These are phyloP conservation scores for Linyphia triangularis DNA, from an alignment of 2,888 invertebrate genomes.

Conservation along the genomic window DNA sequence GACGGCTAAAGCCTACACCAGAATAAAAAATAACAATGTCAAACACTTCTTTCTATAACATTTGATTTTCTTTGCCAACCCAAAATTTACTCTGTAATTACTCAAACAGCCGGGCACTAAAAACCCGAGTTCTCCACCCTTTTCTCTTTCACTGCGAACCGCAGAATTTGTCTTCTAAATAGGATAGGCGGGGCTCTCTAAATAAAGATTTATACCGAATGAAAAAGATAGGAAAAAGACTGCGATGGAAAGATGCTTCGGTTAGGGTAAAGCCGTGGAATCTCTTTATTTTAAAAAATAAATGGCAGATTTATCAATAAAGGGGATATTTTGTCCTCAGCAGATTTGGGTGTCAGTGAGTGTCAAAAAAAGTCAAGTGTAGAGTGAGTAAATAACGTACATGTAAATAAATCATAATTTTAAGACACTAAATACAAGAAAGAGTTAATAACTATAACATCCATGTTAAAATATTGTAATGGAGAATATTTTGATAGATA, in stretches of 20 bases:
- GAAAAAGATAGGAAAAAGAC: background rate
- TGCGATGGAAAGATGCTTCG: background rate
- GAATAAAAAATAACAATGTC: constrained; percentile 25
- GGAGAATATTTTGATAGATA: too few relatives aligned
- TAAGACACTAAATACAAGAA: too few relatives aligned
- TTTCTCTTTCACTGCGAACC: background rate
- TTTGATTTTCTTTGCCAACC: constrained; percentile 21
- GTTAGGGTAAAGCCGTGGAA: constrained; percentile 15
- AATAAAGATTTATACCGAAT: constrained; percentile 48
- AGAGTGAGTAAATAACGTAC: too few relatives aligned
- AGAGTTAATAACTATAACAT: too few relatives aligned
- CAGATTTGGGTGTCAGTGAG: too few relatives aligned
- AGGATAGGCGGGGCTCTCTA: constrained; percentile 21
- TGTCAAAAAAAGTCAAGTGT: too few relatives aligned
- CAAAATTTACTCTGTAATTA: constrained; percentile 46
- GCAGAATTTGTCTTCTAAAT: constrained; percentile 42
- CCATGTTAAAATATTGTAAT: too few relatives aligned
- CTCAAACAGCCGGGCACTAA: constrained; percentile 40
- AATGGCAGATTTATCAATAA: constrained; percentile 1
- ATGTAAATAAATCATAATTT: too few relatives aligned
- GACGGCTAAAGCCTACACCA: background rate
- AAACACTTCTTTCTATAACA: constrained; percentile 26
- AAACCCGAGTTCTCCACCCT: constrained; percentile 28
- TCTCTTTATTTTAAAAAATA: constrained; percentile 32
- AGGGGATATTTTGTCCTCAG: constrained; percentile 4